phyloP scores from a whole-genome alignment of 2,113 vertebrate genomes.

The Percina caprodes region DNA sequence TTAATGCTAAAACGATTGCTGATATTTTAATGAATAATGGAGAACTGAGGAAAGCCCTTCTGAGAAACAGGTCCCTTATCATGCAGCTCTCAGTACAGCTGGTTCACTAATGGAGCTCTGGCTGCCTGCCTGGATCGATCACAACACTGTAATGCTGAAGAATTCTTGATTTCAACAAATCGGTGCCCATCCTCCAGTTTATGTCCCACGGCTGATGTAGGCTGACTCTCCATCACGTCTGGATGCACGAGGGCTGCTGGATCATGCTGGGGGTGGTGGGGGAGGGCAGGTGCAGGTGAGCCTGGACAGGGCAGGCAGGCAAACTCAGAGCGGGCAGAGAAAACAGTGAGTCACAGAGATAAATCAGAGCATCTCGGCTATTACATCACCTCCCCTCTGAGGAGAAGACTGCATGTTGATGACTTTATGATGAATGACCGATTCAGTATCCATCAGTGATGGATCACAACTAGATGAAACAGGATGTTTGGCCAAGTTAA shows the following conservation, averaged over 20 bases:
- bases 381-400: conserved; percentile 50
- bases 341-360: conserved; percentile 55
- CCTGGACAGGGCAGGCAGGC: not conserved
- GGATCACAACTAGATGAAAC: conserved; percentile 42
- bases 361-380: conserved; percentile 55
- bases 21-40: conserved; percentile 3
- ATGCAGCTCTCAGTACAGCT: conserved; percentile 30
- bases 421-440: conserved; percentile 74
- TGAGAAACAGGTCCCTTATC: conserved; percentile 22
- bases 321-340: not conserved
- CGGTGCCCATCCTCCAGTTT: conserved; percentile 24
- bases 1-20: not conserved
- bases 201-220: not conserved
- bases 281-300: conserved; percentile 26
- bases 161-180: conserved; percentile 62
- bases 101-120: conserved; percentile 72
- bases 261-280: conserved; percentile 1
- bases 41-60: conserved; percentile 30
- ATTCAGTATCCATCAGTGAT: conserved; percentile 55
- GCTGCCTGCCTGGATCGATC: conserved; percentile 65
- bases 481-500: conserved; percentile 13
- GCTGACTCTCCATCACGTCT: conserved; percentile 43
- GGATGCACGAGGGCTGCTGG: conserved; percentile 23
- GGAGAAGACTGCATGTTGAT: conserved; percentile 64
- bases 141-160: conserved; percentile 39